Percentiles rank a stretch among this genome's conserved stretches.
phyloP scores from a whole-genome alignment of 2,113 vertebrate genomes.

The Callocephalon fimbriatum region DNA sequence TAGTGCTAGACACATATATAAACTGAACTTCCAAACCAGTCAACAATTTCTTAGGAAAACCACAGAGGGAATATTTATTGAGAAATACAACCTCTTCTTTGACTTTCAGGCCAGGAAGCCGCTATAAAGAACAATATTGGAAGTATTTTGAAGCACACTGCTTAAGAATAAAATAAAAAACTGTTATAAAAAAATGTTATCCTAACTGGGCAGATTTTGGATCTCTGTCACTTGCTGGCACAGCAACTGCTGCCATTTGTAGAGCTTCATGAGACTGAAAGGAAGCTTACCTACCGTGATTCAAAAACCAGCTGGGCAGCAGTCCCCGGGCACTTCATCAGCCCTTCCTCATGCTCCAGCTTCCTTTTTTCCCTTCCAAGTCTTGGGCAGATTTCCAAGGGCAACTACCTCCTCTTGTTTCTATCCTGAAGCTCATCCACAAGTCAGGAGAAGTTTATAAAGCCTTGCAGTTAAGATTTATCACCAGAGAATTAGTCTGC shows the following conservation, averaged over 20 bases:
- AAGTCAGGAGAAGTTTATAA: neutral
- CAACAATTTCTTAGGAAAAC: conserved; percentile 18
- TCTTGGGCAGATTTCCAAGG: neutral
- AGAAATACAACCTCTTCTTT: neutral
- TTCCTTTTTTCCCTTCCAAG: neutral
- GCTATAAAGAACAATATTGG: neutral
- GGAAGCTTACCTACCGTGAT: neutral
- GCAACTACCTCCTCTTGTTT: neutral
- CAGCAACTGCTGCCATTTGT: neutral
- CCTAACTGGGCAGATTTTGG: neutral
- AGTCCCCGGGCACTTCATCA: neutral
- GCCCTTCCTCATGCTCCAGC: neutral
- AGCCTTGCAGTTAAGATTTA: conserved; percentile 28
- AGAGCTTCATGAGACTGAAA: neutral
- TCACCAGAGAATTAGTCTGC: neutral
- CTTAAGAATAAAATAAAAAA: neutral
- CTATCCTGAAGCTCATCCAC: neutral
- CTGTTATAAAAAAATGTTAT: neutral
- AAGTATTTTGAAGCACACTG: neutral
- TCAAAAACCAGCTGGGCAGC: neutral
- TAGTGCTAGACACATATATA: neutral
- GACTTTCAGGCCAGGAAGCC: neutral
- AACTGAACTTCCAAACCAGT: neutral
- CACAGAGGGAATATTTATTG: neutral
- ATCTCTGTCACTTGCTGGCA: neutral